Evolutionary conservation across 2,797 vertebrate species (phyloP).

Genomic region (Gymnoscopelus microlampas): DNA sequence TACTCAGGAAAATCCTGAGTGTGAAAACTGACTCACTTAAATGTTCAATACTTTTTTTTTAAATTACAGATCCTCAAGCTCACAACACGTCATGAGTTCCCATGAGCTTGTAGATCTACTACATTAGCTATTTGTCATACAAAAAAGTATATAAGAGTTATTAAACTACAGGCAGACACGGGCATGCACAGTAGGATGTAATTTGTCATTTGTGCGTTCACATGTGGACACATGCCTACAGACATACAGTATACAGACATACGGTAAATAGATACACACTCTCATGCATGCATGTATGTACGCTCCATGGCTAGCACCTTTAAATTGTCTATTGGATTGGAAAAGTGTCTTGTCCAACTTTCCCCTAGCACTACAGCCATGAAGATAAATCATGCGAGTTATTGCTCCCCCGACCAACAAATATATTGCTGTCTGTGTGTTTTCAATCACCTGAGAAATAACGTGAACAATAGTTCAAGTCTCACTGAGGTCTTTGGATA

Average conservation of each 20-base stretch:
- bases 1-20: neutral
- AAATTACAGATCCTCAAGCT: too few relatives aligned
- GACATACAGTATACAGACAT: neutral
- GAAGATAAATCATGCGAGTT: slow-evolving; percentile 10
- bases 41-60: too few relatives aligned
- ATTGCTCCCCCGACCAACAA: slow-evolving; percentile 3
- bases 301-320: neutral
- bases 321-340: slow-evolving; percentile 12
- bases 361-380: neutral
- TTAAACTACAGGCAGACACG: neutral
- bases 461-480: slow-evolving; percentile 15
- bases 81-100: too few relatives aligned
- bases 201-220: neutral
- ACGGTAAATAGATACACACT: neutral
- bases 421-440: slow-evolving; percentile 10
- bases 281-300: slow-evolving; percentile 23
- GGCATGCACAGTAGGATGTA: neutral
- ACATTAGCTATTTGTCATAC: too few relatives aligned
- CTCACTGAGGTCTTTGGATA: slow-evolving; percentile 30
- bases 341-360: slow-evolving; percentile 12
- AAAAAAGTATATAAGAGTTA: too few relatives aligned
- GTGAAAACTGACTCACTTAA: too few relatives aligned
- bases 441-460: slow-evolving; percentile 29
- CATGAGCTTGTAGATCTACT: too few relatives aligned
- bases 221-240: neutral